A percentile compares a stretch with the other conserved stretches of the same genome.
Conservation (phyloP, 2,888 invertebrate genomes). For the Lamproptera curius region DNA sequence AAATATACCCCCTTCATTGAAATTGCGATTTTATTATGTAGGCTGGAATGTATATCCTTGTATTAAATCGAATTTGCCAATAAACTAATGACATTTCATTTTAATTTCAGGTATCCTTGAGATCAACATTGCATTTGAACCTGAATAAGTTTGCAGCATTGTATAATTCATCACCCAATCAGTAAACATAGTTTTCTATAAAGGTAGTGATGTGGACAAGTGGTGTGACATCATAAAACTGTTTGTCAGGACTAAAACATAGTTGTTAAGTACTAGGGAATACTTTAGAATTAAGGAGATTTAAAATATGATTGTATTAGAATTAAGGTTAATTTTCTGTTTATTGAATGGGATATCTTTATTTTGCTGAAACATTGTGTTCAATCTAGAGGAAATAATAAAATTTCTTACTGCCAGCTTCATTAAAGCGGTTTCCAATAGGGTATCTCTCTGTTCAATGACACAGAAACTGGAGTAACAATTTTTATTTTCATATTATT, state of each 20-base stretch:
- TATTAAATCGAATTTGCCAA: too few relatives aligned
- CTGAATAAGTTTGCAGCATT: slow-evolving; percentile 53
- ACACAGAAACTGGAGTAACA: slow-evolving; percentile 39
- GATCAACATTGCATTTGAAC: slow-evolving; percentile 65
- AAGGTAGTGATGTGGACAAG: slow-evolving; percentile 62
- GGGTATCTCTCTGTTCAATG: slow-evolving; percentile 6
- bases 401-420: slow-evolving; percentile 45
- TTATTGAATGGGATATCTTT: slow-evolving; percentile 55
- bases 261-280: slow-evolving; percentile 60
- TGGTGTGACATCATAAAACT: slow-evolving; percentile 64
- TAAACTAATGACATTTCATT: neutral
- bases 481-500: slow-evolving; percentile 37
- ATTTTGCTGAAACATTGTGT: slow-evolving; percentile 50
- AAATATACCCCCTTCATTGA: too few relatives aligned
- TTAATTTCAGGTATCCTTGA: slow-evolving; percentile 40
- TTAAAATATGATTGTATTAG: slow-evolving; percentile 68
- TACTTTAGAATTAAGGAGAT: slow-evolving; percentile 67
- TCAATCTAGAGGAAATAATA: slow-evolving; percentile 29
- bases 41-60: too few relatives aligned
- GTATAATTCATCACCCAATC: slow-evolving; percentile 57
- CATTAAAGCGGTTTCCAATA: slow-evolving; percentile 6
- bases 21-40: too few relatives aligned
- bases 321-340: slow-evolving; percentile 64
- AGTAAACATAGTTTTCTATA: slow-evolving; percentile 58
- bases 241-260: slow-evolving; percentile 66